Conservation (phyloP, 2,888 invertebrate species). For the Pachliopta kotzebuea region DNA sequence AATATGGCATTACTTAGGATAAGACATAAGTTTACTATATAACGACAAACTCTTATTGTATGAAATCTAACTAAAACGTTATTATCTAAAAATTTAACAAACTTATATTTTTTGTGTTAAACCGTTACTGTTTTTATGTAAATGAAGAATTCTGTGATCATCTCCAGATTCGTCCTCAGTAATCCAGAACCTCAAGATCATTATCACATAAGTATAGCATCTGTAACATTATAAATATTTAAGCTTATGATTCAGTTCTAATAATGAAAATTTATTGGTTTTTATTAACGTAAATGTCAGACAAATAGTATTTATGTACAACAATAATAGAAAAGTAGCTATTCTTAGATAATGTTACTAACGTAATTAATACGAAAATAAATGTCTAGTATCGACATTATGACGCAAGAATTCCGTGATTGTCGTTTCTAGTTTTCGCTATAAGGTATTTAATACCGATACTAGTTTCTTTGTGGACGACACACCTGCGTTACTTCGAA, state of each 20-base stretch:
- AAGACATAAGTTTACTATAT: too few species aligned
- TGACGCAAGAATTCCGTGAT: slow-evolving; percentile 7
- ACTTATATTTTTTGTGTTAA: too few species aligned
- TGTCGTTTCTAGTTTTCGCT: not conserved
- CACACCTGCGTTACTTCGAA: slow-evolving; percentile 11
- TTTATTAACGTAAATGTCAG: not conserved
- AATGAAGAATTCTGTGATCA: not conserved
- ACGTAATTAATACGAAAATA: not conserved
- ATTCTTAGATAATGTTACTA: not conserved
- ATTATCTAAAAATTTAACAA: too few species aligned
- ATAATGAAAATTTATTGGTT: not conserved
- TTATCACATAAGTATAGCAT: too few species aligned
- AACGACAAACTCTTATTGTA: not conserved
- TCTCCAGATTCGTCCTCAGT: not conserved
- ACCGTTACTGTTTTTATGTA: not conserved
- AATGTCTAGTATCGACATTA: not conserved
- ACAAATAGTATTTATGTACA: not conserved
- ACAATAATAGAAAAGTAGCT: not conserved
- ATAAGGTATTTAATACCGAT: not conserved
- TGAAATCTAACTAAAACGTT: not conserved
- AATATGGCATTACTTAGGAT: too few species aligned
- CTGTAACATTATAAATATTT: too few species aligned
- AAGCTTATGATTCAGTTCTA: too few species aligned
- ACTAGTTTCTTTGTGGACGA: slow-evolving; percentile 22
- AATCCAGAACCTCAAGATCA: not conserved